Percentiles rank a stretch among this genome's conserved stretches.
Conservation (phyloP, 2,888 invertebrate species). For the Anorthoa munda region DNA sequence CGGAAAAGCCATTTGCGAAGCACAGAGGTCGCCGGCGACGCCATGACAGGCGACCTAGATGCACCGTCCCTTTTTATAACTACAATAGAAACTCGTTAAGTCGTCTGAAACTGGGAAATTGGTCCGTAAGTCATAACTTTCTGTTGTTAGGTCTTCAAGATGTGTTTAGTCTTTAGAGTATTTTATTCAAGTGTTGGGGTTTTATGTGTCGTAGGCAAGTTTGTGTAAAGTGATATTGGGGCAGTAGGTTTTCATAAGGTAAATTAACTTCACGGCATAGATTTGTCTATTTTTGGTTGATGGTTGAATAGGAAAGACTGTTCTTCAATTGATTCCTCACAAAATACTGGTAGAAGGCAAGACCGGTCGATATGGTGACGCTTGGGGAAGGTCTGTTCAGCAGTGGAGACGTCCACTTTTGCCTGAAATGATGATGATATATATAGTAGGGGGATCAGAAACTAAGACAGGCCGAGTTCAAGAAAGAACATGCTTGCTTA, state of each 20-base stretch:
- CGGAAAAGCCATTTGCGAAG: slow-evolving; percentile 79
- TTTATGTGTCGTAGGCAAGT: neutral
- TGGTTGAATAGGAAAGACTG: too few relatives aligned
- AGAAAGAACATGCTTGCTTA: neutral
- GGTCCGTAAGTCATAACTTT: slow-evolving; percentile 62
- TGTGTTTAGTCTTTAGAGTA: slow-evolving; percentile 23
- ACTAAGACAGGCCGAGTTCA: neutral
- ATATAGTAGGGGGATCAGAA: too few relatives aligned
- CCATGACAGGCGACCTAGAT: slow-evolving; percentile 79
- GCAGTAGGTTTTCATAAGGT: too few relatives aligned
- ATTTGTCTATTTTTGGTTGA: neutral
- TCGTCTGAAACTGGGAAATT: slow-evolving; percentile 60
- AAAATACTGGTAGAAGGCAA: neutral
- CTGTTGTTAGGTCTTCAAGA: slow-evolving; percentile 36
- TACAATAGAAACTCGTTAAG: slow-evolving; percentile 81
- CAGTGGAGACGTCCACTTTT: too few relatives aligned
- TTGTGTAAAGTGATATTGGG: neutral
- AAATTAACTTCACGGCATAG: neutral
- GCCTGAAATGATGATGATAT: too few relatives aligned
- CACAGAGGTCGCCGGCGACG: slow-evolving; percentile 63
- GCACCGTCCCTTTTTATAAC: slow-evolving; percentile 71
- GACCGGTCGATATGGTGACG: too few relatives aligned
- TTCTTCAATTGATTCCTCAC: neutral
- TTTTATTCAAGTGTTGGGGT: slow-evolving; percentile 1
- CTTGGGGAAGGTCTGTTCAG: too few relatives aligned